Evolutionary conservation across 2,113 vertebrate species (phyloP), one percentile per base, ranked within the genome.

Genomic region (Petroica traversi): DNA sequence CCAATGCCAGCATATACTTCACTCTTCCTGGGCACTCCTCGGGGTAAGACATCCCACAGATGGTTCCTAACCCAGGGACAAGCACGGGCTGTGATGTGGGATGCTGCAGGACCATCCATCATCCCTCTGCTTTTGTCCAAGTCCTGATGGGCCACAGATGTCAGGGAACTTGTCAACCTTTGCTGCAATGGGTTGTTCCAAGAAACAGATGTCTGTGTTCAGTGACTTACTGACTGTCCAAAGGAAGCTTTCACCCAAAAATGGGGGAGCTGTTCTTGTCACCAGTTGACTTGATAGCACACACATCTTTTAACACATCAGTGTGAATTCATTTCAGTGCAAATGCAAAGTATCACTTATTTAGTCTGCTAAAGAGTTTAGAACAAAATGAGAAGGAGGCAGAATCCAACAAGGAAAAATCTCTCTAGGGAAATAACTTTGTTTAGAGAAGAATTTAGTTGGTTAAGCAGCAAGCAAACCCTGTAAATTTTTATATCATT

Each of bases 121-220:
- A 89, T 73, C 23, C 54, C 55, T 7, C 1, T 55, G 74, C 34
- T 20, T 86, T 72, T 71, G 76, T 93, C 74, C 87, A 95, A 96
- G 81, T 94, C 89, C 89, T 89, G 74, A 88, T 93, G 85, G 78
- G 71, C 88, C 93, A 59, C 93, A 95, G 95, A 89, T 94, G 89
- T 80, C 94, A 83, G 0, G 1, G 58, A 85, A 85, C 67, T 94
- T 88, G 78, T 91, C 87, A 88, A 88, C 55, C 75, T 95, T 95
- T 93, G 89, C 74, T 83, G 78, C 61, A 41, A 69, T 43, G 17
- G 66, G n/a, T 41, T 0, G 9, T 82, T 94, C 89, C 93, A 94
- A 92, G 71, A 85, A 91, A 43, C 92, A 96, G 92, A 93, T 88
- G 89, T 88, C 89, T 3, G 1, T 40, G 81, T 45, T 85, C 5